Conservation (phyloP, 2,888 invertebrate genomes). For the Tenthredo notha region DNA sequence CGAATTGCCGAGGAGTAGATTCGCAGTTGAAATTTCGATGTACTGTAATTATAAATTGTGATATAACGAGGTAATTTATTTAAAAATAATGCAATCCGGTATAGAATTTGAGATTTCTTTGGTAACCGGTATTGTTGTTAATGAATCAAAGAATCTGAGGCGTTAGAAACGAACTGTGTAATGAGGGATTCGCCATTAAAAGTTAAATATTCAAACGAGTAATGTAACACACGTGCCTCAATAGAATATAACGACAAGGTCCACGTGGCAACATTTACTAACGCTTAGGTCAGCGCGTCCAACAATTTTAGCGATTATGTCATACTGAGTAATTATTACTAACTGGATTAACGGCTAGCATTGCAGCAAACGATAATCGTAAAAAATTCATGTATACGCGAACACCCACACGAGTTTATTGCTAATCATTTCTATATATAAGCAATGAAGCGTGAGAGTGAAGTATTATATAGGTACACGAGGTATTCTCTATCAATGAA, state of each 20-base stretch:
- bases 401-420: neutral
- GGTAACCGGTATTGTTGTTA: neutral
- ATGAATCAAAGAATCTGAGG: neutral
- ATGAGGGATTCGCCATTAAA: neutral
- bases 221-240: conserved; percentile 57
- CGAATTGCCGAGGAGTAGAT: neutral
- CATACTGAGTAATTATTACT: conserved; percentile 62
- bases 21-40: neutral
- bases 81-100: neutral
- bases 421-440: neutral
- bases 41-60: neutral
- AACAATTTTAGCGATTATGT: conserved; percentile 57
- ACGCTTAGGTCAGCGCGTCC: conserved; percentile 55
- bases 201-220: conserved; percentile 42
- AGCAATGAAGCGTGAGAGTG: neutral
- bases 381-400: neutral
- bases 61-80: neutral
- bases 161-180: conserved; percentile 5
- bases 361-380: conserved; percentile 17
- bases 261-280: conserved; percentile 62
- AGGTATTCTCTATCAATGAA: conserved; percentile 14
- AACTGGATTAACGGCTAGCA: conserved; percentile 56
- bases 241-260: conserved; percentile 18
- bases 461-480: neutral
- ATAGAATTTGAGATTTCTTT: neutral